phyloP scores from a whole-genome alignment of 35 echinoderm and acorn worm genomes.

The Apostichopus parvimensis region DNA sequence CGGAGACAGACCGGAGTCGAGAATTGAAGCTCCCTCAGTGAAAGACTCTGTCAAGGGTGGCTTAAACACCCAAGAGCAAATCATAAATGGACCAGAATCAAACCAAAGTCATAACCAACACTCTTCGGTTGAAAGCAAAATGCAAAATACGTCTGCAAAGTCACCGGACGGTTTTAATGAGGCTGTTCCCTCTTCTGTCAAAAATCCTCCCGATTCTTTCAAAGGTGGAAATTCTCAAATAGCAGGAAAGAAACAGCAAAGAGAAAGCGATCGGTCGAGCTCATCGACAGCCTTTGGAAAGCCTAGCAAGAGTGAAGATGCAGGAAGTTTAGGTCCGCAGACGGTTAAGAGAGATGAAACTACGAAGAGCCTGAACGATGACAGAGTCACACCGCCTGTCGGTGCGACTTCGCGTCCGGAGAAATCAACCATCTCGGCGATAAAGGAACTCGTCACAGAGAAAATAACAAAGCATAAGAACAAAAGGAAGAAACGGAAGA shows the following conservation, averaged over 20 bases:
- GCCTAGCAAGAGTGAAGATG: background rate
- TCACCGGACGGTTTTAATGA: background rate
- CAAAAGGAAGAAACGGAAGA: slow-evolving; percentile 35
- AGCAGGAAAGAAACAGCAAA: background rate
- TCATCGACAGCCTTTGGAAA: background rate
- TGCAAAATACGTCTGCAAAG: background rate
- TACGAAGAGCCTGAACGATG: background rate
- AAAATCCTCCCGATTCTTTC: background rate
- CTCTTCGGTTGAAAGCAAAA: background rate
- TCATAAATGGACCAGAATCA: background rate
- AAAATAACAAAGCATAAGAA: slow-evolving; percentile 52
- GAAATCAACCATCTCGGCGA: background rate
- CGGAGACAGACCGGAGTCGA: background rate
- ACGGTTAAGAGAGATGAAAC: background rate
- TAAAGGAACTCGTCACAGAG: slow-evolving; percentile 20
- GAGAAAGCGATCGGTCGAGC: background rate
- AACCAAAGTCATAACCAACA: background rate
- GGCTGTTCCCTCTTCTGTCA: background rate
- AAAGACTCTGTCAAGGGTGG: background rate
- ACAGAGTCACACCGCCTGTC: background rate
- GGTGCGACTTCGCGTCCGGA: background rate
- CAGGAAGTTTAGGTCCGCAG: background rate
- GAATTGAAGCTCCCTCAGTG: background rate
- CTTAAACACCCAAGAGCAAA: background rate
- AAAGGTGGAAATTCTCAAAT: background rate